phyloP scores from a whole-genome alignment of 1,140 invertebrate genomes.

The Drosophila saltans region DNA sequence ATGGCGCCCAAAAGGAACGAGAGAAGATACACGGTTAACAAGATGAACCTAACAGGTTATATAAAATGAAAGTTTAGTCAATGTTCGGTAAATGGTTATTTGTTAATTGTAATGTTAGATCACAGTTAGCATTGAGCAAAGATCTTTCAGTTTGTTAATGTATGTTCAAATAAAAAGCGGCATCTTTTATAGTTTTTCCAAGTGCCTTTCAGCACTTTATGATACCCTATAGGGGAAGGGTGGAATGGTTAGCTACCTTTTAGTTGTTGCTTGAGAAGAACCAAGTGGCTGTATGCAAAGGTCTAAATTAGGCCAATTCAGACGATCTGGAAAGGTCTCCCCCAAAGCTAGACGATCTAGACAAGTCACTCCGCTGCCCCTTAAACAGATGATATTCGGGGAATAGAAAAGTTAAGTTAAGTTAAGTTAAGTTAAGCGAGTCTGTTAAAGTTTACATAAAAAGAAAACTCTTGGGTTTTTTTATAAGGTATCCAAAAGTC shows the following conservation, averaged over 20 bases:
- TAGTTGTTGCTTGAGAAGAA: no score
- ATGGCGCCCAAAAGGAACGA: slow-evolving; percentile 4
- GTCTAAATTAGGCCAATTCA: no score
- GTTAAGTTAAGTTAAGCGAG: no score
- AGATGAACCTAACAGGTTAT: background rate
- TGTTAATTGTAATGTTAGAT: background rate
- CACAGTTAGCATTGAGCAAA: slow-evolving; percentile 2
- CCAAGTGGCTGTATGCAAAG: no score
- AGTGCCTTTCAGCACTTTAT: background rate
- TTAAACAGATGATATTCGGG: no score
- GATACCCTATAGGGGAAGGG: background rate
- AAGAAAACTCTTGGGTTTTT: no score
- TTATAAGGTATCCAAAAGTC: background rate
- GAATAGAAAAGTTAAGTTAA: no score
- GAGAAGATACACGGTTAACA: background rate
- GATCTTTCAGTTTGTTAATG: slow-evolving; percentile 1
- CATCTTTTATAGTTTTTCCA: background rate
- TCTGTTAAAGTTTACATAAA: no score
- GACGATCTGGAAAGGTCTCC: no score
- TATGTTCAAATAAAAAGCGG: slow-evolving; percentile 1
- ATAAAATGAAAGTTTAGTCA: slow-evolving; percentile 3
- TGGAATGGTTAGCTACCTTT: background rate
- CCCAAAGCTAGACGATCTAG: no score
- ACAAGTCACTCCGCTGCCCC: no score
- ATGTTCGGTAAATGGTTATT: background rate